Base-by-base conservation (phyloP, 1,140 invertebrate species). In the Fopius arisanus region DNA sequence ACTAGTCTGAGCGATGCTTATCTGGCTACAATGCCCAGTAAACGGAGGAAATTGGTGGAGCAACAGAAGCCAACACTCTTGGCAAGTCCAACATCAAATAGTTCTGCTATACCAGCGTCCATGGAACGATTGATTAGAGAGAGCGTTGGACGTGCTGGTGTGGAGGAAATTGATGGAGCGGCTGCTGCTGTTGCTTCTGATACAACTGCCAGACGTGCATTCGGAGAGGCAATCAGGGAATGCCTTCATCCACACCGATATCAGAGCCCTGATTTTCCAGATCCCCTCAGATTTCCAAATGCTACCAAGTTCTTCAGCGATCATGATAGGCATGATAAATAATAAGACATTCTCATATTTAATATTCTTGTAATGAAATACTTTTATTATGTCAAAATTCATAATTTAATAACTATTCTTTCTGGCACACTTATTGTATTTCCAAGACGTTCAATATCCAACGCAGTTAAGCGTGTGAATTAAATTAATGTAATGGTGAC, bases 1-100 rank as follows among this genome's bases (percentile, higher is more conserved):
- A 77, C 86, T 4, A 91, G 92, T 6, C 93, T 94, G 75, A 95
- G 94, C 76, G 95, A 96, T 87, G 94, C 94, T n/a, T 96, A 96
- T 82, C 86, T 96, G 37, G 91, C 91, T 21, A 93, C 93, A 7
- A 91, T 96, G 90, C 94, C 95, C 10, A 92, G 91, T 41, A 96
- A 96, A 84, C 89, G 94, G 16, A 90, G 94, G 76, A 94, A 95
- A 86, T 86, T 95, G 68, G 90, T 93, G 2, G 86, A 88, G 54
- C 85, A 87, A 31, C 84, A 87, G 43, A 88, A 87, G 67, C 85
- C 85, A 63, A 83, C 81, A 51, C 78, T 87, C 43, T 73, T 88
- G 4, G 82, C 83, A 0, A 86, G 80, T 43, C 80, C 86, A 0
- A 81, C 84, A 0, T 79, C 84, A 2, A 85, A 83, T 75, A 78